Conservation (phyloP, 2,888 invertebrate genomes). For the Torymus auratus region DNA sequence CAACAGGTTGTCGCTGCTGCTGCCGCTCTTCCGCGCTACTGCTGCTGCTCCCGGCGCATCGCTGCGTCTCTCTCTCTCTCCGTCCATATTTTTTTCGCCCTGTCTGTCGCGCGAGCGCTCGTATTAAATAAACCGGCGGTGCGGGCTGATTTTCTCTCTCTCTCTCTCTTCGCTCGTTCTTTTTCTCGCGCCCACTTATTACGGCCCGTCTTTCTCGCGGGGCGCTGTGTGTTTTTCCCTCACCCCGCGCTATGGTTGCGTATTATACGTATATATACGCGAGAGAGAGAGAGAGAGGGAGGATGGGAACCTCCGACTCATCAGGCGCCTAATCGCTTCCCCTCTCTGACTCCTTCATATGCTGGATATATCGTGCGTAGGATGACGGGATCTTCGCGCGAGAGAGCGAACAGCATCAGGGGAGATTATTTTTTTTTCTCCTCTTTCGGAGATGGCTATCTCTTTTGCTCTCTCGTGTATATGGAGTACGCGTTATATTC, state of each 20-base stretch:
- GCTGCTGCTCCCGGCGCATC: slow-evolving; percentile 57
- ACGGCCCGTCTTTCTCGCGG: neutral
- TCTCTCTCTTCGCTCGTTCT: slow-evolving; percentile 40
- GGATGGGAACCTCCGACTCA: slow-evolving; percentile 58
- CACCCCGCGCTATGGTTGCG: neutral
- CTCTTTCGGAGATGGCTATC: too few species aligned
- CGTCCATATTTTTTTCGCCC: slow-evolving; percentile 11
- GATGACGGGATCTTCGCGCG: slow-evolving; percentile 12
- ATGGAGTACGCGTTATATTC: neutral
- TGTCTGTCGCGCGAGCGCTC: slow-evolving; percentile 54
- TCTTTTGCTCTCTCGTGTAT: neutral
- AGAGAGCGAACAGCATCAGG: neutral
- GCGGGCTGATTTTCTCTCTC: slow-evolving; percentile 64
- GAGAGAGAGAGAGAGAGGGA: neutral
- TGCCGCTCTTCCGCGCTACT: slow-evolving; percentile 8
- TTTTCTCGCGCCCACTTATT: slow-evolving; percentile 37
- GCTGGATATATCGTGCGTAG: neutral
- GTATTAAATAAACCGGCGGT: slow-evolving; percentile 73
- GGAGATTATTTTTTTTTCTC: slow-evolving; percentile 11
- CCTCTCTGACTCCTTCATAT: neutral
- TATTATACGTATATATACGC: neutral
- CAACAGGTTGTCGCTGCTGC: slow-evolving; percentile 72
- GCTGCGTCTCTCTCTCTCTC: neutral
- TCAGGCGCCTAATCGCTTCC: slow-evolving; percentile 62
- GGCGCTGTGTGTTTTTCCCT: neutral